Percentiles rank a stretch among this genome's conserved stretches.
Evolutionary conservation across 2,888 invertebrate genomes (phyloP).

Genomic region (Luperina testacea): DNA sequence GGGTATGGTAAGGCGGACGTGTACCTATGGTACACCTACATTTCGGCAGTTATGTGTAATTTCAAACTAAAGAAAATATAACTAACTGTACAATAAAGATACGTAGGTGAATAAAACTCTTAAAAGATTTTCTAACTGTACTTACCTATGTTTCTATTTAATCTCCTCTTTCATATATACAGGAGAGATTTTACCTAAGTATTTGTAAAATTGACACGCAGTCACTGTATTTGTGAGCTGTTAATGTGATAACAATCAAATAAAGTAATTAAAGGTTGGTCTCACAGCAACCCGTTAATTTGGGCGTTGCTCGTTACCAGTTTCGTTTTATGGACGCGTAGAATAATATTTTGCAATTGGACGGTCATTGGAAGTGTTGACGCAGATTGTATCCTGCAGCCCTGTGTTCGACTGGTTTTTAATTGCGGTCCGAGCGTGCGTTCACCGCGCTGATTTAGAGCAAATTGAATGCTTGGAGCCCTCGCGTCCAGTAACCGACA

Average conservation of each 20-base stretch:
- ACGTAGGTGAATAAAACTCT: background rate
- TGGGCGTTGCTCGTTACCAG: constrained; percentile 63
- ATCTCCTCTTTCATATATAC: background rate
- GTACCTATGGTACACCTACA: background rate
- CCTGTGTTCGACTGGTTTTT: constrained; percentile 78
- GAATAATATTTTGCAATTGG: constrained; percentile 73
- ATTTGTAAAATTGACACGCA: background rate
- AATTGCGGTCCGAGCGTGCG: constrained; percentile 77
- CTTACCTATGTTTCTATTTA: background rate
- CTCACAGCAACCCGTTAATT: constrained; percentile 65
- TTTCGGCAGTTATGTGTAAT: background rate
- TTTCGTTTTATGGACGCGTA: constrained; percentile 65
- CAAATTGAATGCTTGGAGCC: constrained; percentile 83
- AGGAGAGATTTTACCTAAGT: background rate
- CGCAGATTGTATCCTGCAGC: constrained; percentile 81
- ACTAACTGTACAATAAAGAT: no score
- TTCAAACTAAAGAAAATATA: background rate
- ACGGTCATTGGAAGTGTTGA: constrained; percentile 76
- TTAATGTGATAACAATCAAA: constrained; percentile 30
- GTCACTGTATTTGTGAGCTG: background rate
- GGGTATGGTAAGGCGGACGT: background rate
- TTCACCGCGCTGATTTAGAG: constrained; percentile 82
- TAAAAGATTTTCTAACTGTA: background rate
- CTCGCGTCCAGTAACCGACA: constrained; percentile 71
- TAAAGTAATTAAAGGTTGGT: constrained; percentile 60